Evolutionary conservation across 2,888 invertebrate genomes (phyloP).

Genomic region (Myopa tessellatipennis): DNA sequence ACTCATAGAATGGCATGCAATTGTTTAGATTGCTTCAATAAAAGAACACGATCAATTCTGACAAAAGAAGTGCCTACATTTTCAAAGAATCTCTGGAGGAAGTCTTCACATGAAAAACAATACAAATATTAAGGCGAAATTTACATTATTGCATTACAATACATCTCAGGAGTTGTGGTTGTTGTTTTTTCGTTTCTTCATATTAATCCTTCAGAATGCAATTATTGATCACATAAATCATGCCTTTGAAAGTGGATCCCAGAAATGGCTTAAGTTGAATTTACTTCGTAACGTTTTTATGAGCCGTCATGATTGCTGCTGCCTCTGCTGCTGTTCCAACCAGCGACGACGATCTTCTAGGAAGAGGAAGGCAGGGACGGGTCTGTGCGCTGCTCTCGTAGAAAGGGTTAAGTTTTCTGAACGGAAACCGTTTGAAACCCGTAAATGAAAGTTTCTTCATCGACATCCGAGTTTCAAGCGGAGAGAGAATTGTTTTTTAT

Average conservation of each 20-base stretch:
- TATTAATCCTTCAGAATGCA: background rate
- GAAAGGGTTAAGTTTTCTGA: background rate
- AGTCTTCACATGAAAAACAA: background rate
- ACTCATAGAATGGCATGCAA: too few relatives aligned
- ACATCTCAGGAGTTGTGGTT: background rate
- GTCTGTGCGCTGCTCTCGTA: background rate
- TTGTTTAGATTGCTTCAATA: too few relatives aligned
- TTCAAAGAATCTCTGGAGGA: background rate
- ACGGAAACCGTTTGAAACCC: background rate
- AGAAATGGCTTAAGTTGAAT: conserved; percentile 3
- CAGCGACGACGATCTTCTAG: background rate
- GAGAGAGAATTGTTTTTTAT: background rate
- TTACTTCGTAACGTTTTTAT: conserved; percentile 30
- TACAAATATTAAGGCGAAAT: background rate
- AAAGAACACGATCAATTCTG: background rate
- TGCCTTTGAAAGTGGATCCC: background rate
- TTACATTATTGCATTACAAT: background rate
- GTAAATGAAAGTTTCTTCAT: conserved; percentile 25
- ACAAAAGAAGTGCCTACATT: background rate
- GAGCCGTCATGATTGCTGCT: background rate
- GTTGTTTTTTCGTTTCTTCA: background rate
- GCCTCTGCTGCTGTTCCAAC: too few relatives aligned
- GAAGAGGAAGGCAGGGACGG: background rate
- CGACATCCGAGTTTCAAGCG: background rate
- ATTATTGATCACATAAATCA: background rate